phyloP scores from a whole-genome alignment of 2,113 vertebrate genomes.

The Arizona elegans region DNA sequence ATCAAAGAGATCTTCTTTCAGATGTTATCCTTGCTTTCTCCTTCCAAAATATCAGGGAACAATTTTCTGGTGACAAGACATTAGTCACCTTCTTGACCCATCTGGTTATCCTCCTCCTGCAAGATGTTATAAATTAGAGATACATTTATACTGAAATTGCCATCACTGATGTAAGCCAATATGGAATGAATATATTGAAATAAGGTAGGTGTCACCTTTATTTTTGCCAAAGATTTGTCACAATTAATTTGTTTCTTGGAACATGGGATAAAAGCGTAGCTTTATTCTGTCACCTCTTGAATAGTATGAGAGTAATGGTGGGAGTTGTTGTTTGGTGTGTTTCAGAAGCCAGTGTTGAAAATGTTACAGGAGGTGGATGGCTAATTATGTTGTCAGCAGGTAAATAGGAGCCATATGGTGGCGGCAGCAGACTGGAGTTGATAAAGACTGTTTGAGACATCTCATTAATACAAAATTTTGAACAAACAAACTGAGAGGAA shows the following conservation, averaged over 20 bases:
- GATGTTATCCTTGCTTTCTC: neutral
- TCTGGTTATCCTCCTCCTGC: neutral
- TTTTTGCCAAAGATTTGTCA: neutral
- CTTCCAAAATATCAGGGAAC: neutral
- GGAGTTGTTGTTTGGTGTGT: neutral
- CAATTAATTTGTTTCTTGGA: conserved; percentile 9
- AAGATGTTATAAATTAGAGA: neutral
- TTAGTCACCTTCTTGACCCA: neutral
- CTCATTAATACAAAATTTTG: neutral
- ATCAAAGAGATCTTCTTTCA: neutral
- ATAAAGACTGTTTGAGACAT: neutral
- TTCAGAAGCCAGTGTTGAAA: neutral
- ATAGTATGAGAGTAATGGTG: neutral
- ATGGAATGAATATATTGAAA: neutral
- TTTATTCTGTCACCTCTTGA: neutral
- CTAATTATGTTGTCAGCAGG: neutral
- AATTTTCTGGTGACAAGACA: neutral
- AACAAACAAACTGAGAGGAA: conserved; percentile 3
- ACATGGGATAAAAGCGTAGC: neutral
- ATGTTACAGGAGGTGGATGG: neutral
- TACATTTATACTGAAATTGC: neutral
- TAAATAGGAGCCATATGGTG: neutral
- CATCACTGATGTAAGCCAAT: neutral
- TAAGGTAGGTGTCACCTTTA: neutral
- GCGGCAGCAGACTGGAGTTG: neutral